phyloP scores from a whole-genome alignment of 2,113 vertebrate genomes.

The Sebastes fasciatus region DNA sequence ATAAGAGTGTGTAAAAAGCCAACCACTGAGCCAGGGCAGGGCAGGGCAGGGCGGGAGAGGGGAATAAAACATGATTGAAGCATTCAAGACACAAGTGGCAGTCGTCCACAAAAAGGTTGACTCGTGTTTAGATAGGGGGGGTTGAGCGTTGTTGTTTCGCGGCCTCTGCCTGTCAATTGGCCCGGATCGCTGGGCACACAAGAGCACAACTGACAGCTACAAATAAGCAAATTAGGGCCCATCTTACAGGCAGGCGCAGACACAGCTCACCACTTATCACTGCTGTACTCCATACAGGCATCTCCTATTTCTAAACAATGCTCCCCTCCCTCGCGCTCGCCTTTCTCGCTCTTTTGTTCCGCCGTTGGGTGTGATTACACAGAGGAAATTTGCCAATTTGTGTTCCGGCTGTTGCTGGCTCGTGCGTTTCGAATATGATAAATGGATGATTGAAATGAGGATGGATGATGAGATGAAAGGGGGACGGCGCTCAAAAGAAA shows the following conservation, averaged over 20 bases:
- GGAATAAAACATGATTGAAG: conserved; percentile 2
- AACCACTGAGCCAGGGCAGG: not conserved
- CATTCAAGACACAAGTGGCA: conserved; percentile 33
- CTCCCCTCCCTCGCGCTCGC: conserved; percentile 24
- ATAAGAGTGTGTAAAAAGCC: conserved; percentile 31
- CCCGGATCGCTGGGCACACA: conserved; percentile 23
- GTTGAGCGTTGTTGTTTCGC: not conserved
- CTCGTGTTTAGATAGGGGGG: conserved; percentile 27
- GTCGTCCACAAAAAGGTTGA: conserved; percentile 35
- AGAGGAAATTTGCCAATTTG: conserved; percentile 48
- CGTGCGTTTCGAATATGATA: conserved; percentile 29
- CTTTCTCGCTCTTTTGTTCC: conserved; percentile 39
- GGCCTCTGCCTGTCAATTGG: conserved; percentile 44
- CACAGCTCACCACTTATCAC: conserved; percentile 47
- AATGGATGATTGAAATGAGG: conserved; percentile 37
- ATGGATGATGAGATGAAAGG: conserved; percentile 21
- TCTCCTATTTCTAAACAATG: conserved; percentile 62
- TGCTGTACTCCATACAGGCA: conserved; percentile 41
- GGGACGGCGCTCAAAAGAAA: not conserved
- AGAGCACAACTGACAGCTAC: conserved; percentile 63
- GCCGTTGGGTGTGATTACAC: conserved; percentile 46
- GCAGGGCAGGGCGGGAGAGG: not conserved
- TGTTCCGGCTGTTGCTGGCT: not conserved
- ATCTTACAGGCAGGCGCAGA: conserved; percentile 29
- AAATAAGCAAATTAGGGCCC: conserved; percentile 69